phyloP scores from a whole-genome alignment of 2,888 invertebrate genomes.

The Drosophila affinis region DNA sequence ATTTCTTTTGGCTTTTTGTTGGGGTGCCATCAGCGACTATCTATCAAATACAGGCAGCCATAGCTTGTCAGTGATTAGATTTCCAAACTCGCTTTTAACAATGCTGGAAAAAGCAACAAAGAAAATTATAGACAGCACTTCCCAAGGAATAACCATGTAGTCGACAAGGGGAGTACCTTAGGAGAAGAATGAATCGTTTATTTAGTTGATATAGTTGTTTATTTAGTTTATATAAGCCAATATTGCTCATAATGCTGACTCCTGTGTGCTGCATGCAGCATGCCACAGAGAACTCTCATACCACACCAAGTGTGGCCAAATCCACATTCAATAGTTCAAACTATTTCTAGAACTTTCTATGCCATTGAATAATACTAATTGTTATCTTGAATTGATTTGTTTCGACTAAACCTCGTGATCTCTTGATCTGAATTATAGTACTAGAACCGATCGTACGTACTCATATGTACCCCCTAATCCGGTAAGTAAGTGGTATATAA shows the following conservation, averaged over 20 bases:
- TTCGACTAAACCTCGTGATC: neutral
- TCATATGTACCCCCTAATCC: constrained; percentile 24
- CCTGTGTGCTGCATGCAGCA: neutral
- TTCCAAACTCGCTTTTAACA: constrained; percentile 54
- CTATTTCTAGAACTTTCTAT: neutral
- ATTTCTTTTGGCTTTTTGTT: neutral
- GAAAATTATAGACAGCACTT: constrained; percentile 25
- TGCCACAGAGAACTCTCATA: neutral
- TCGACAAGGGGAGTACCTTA: constrained; percentile 11
- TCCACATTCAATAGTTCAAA: too few species aligned
- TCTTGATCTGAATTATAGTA: neutral
- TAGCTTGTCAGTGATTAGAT: constrained; percentile 75
- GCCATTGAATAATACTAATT: neutral
- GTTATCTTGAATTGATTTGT: neutral
- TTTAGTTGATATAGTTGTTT: too few species aligned
- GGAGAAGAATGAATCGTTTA: neutral
- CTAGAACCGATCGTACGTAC: neutral
- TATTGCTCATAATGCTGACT: neutral
- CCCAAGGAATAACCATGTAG: too few species aligned
- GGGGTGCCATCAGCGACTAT: constrained; percentile 72
- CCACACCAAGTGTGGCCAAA: neutral
- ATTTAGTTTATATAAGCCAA: too few species aligned
- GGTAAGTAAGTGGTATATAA: constrained; percentile 43
- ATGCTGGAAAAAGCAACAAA: constrained; percentile 42
- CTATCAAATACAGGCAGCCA: constrained; percentile 76